phyloP scores from a whole-genome alignment of 2,888 invertebrate species.

The Poecilus cupreus region DNA sequence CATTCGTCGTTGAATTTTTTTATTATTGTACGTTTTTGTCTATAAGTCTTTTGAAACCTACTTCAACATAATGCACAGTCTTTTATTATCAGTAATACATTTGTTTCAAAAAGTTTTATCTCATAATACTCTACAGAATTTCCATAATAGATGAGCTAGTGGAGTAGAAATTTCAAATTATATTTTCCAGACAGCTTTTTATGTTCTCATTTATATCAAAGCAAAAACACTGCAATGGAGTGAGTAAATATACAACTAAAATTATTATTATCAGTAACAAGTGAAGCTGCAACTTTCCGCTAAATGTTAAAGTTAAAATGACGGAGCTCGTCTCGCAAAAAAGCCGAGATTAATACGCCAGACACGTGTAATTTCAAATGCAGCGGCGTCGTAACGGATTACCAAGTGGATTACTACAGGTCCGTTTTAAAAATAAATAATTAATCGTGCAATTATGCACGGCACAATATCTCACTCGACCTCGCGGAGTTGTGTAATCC shows the following conservation, averaged over 20 bases:
- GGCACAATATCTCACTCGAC: slow-evolving; percentile 52
- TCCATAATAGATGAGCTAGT: no score
- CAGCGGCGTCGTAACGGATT: slow-evolving; percentile 43
- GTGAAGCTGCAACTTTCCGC: not conserved
- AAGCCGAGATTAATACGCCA: slow-evolving; percentile 28
- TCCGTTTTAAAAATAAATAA: slow-evolving; percentile 57
- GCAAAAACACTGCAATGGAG: not conserved
- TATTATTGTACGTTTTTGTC: no score
- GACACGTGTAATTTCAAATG: slow-evolving; percentile 43
- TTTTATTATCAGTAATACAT: no score
- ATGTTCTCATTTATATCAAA: not conserved
- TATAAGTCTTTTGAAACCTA: no score
- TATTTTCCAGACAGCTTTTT: not conserved
- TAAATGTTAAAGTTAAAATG: not conserved
- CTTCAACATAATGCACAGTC: no score
- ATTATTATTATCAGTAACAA: slow-evolving; percentile 18
- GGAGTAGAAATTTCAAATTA: not conserved
- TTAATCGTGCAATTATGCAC: slow-evolving; percentile 58
- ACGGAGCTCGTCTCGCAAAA: not conserved
- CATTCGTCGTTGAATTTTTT: no score
- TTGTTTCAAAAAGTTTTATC: no score
- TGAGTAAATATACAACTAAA: not conserved
- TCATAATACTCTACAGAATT: no score
- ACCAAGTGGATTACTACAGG: slow-evolving; percentile 48
- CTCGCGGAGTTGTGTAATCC: slow-evolving; percentile 46